Conservation (phyloP, 1,140 invertebrate genomes). For the Sinonovacula constricta region DNA sequence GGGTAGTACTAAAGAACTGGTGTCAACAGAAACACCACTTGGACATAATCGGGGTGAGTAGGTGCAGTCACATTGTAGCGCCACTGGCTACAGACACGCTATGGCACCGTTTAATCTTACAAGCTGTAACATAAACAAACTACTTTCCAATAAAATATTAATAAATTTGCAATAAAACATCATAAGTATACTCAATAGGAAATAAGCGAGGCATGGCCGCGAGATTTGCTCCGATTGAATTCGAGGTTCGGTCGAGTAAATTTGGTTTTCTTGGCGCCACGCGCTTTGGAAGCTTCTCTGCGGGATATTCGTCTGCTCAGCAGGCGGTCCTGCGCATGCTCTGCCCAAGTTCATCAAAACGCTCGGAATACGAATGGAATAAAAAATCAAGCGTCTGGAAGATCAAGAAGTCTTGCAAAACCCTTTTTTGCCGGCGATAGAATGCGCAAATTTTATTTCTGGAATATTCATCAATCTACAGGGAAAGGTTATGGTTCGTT, state of each 20-base stretch:
- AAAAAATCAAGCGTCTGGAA: too few species aligned
- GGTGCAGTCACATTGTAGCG: too few species aligned
- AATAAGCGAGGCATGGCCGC: conserved; percentile 46
- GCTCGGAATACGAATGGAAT: conserved; percentile 15
- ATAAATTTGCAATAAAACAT: conserved; percentile 38
- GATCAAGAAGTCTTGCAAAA: too few species aligned
- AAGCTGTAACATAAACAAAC: conserved; percentile 40
- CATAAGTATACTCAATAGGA: conserved; percentile 44
- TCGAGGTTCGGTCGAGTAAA: conserved; percentile 15
- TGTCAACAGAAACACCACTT: too few species aligned
- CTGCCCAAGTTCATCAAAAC: not conserved
- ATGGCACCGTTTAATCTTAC: conserved; percentile 10
- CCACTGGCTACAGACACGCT: too few species aligned
- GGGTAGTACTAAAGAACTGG: too few species aligned
- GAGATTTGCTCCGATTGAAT: conserved; percentile 44
- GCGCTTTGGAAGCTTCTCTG: conserved; percentile 42
- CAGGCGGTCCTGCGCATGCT: conserved; percentile 29
- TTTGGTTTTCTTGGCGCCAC: conserved; percentile 48
- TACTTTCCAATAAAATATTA: conserved; percentile 42
- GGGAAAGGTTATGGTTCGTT: conserved; percentile 8
- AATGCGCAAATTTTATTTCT: too few species aligned
- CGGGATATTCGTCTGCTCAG: conserved; percentile 42
- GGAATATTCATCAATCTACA: conserved; percentile 43
- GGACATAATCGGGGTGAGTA: too few species aligned
- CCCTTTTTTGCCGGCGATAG: too few species aligned